Evolutionary conservation across 2,113 vertebrate genomes (phyloP).

Genomic region (Numenius arquata): DNA sequence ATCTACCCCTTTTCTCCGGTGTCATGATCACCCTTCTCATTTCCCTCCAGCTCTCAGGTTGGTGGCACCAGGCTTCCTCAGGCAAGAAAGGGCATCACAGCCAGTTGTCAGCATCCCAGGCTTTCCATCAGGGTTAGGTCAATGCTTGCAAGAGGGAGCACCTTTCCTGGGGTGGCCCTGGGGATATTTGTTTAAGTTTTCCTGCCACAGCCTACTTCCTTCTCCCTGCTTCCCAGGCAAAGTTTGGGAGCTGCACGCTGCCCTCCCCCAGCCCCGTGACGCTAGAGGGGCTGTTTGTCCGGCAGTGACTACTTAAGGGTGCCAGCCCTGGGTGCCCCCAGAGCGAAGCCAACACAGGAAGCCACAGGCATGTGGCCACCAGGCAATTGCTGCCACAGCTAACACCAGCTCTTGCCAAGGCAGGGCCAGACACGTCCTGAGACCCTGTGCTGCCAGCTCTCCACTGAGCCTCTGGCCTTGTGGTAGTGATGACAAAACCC

Average conservation of each 20-base stretch:
- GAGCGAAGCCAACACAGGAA: not conserved
- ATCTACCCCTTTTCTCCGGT: not conserved
- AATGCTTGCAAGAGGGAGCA: not conserved
- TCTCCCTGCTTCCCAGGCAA: not conserved
- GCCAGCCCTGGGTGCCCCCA: not conserved
- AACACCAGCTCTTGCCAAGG: not conserved
- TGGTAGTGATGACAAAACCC: accelerated
- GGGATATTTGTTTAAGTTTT: not conserved
- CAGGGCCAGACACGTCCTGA: accelerated
- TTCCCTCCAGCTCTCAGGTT: not conserved
- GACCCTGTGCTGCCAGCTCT: accelerated
- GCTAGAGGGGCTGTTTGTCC: too few relatives aligned
- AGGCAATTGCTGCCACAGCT: not conserved
- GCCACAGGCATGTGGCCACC: too few relatives aligned
- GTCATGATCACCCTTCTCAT: not conserved
- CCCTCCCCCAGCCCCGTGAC: not conserved
- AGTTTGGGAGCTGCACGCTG: accelerated
- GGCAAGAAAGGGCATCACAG: not conserved
- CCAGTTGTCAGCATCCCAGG: not conserved
- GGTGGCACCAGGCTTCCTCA: not conserved
- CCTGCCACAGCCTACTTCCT: not conserved
- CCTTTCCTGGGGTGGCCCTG: not conserved
- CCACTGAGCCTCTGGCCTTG: not conserved
- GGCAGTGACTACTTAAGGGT: accelerated
- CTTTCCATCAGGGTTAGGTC: not conserved